Percentiles rank a stretch among this genome's conserved stretches.
phyloP scores from a whole-genome alignment of 2,888 invertebrate genomes.

The Schizotus pectinicornis region DNA sequence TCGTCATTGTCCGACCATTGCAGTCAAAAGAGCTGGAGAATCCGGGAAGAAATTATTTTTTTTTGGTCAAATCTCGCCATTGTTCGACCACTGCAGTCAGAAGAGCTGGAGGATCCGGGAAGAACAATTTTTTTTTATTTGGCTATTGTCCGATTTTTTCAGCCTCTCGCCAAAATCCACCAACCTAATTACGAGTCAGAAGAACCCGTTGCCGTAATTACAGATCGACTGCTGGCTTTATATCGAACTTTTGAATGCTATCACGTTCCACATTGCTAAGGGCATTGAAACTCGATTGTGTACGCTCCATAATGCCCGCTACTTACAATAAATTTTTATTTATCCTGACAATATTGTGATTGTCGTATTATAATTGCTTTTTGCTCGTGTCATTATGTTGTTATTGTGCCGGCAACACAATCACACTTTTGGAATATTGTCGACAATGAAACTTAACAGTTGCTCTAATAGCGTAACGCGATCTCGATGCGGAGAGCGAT shows the following conservation, averaged over 20 bases:
- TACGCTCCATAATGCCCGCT: conserved; percentile 1
- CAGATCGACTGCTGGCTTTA: conserved; percentile 16
- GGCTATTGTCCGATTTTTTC: too few species aligned
- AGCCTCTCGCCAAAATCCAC: neutral
- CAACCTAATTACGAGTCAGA: conserved; percentile 9
- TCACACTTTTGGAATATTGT: too few species aligned
- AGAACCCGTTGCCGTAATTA: conserved; percentile 15
- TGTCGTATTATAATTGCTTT: conserved; percentile 21
- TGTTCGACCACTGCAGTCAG: too few species aligned
- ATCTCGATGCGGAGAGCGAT: neutral
- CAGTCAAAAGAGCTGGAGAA: too few species aligned
- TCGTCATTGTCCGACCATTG: too few species aligned
- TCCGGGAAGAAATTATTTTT: too few species aligned
- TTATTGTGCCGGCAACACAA: too few species aligned
- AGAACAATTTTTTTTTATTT: too few species aligned
- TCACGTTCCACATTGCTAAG: conserved; percentile 20
- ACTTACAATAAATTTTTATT: conserved; percentile 6
- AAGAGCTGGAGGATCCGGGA: too few species aligned
- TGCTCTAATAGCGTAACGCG: too few species aligned
- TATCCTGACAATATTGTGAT: conserved; percentile 10
- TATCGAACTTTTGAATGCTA: conserved; percentile 14
- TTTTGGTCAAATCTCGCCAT: too few species aligned
- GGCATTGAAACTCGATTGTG: conserved; percentile 19
- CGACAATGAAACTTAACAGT: too few species aligned
- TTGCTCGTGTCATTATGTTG: conserved; percentile 1